Percentiles rank a stretch among this genome's conserved stretches.
Evolutionary conservation across 1,140 invertebrate genomes (phyloP).

Genomic region (Thaumetopoea pityocampa): DNA sequence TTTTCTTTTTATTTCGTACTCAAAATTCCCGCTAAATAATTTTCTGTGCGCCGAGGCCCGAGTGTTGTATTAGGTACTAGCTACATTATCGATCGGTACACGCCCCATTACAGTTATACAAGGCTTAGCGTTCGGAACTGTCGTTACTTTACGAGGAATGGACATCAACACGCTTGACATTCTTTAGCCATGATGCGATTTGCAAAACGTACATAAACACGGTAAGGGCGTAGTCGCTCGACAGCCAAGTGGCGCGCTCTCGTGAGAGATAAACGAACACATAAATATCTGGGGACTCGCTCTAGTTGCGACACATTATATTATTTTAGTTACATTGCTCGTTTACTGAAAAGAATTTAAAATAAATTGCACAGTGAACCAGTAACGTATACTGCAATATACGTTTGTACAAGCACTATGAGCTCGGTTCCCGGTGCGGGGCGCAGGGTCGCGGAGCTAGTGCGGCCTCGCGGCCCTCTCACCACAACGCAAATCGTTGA

Average conservation of each 20-base stretch:
- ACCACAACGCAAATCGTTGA: slow-evolving; percentile 72
- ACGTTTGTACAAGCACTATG: too few relatives aligned
- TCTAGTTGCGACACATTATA: slow-evolving; percentile 6
- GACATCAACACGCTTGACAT: slow-evolving; percentile 30
- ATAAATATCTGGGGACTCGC: slow-evolving; percentile 47
- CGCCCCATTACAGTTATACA: slow-evolving; percentile 45
- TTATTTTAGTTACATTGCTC: slow-evolving; percentile 25
- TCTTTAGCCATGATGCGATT: slow-evolving; percentile 43
- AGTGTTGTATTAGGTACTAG: slow-evolving; percentile 29
- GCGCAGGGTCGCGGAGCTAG: slow-evolving; percentile 57
- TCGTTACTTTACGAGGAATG: slow-evolving; percentile 40
- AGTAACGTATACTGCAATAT: too few relatives aligned
- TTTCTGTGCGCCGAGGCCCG: slow-evolving; percentile 37
- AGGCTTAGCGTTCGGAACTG: slow-evolving; percentile 3
- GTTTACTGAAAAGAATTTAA: too few relatives aligned
- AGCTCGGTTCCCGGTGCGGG: slow-evolving; percentile 21
- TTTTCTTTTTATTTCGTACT: too few relatives aligned
- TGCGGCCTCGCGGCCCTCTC: slow-evolving; percentile 63
- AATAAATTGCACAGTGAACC: too few relatives aligned
- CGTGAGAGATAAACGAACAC: slow-evolving; percentile 65
- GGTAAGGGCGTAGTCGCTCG: slow-evolving; percentile 55
- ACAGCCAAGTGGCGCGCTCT: slow-evolving; percentile 69
- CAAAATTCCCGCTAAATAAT: slow-evolving; percentile 53
- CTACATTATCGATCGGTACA: slow-evolving; percentile 55
- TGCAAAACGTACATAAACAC: slow-evolving; percentile 45